Evolutionary conservation across 2,888 invertebrate species (phyloP).

Genomic region (Pollenia labialis): DNA sequence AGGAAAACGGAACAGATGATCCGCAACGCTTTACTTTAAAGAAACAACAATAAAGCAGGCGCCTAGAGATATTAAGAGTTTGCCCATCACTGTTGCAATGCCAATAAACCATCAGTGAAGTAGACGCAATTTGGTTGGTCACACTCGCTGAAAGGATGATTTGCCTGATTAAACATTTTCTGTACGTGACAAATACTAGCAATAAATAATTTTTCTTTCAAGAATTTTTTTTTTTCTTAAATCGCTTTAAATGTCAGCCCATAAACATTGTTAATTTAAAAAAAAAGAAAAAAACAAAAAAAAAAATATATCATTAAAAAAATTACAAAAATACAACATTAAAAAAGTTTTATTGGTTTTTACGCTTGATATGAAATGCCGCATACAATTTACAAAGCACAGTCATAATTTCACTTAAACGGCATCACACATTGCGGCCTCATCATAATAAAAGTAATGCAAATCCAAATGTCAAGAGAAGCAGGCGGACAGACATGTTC

Average conservation of each 20-base stretch:
- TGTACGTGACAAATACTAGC: slow-evolving; percentile 29
- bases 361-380: slow-evolving; percentile 53
- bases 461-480: not conserved
- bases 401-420: not conserved
- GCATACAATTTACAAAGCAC: slow-evolving; percentile 39
- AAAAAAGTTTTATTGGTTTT: slow-evolving; percentile 54
- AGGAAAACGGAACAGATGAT: too few species aligned
- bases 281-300: not conserved
- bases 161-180: slow-evolving; percentile 43
- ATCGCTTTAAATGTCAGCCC: slow-evolving; percentile 14
- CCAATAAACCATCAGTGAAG: slow-evolving; percentile 6
- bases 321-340: not conserved
- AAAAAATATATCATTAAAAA: not conserved
- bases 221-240: not conserved
- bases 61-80: too few species aligned
- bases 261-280: slow-evolving; percentile 14
- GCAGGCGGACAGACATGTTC: not conserved
- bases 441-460: not conserved
- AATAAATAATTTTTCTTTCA: not conserved
- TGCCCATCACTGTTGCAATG: not conserved
- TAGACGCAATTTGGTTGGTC: slow-evolving; percentile 2
- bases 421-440: slow-evolving; percentile 8
- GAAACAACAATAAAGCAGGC: too few species aligned
- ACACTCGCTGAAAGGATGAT: slow-evolving; percentile 27
- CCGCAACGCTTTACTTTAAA: too few species aligned